Evolutionary conservation across 2,888 invertebrate species (phyloP), one percentile per base, ranked within the genome.

Genomic region (Lepidonotus clava): DNA sequence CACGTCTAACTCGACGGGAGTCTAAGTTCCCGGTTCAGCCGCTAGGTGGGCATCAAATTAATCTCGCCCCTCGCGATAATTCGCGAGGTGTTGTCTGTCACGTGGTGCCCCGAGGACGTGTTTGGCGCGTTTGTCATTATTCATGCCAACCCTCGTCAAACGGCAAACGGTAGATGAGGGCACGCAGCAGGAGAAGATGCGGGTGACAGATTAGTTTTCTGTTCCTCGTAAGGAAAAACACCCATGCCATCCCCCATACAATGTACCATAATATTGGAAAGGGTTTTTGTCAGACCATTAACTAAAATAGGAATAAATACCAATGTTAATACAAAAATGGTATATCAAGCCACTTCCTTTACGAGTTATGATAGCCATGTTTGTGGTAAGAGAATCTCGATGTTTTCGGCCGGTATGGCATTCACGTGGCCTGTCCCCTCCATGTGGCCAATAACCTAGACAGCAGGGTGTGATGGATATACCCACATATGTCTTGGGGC

Each of bases 21-120:
- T 24, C 61, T 61, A 61, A 61, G n/a, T 6, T 32, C 61, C 28
- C 21, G 61, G 53, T 53, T 4, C 53, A 61, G n/a, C 24, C 61
- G 61, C 61, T 61, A 61, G 61, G 28, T 18, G 61, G 61, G 28
- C 61, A 61, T 32, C 61, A 32, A 61, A 61, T 61, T 61, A 28
- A 61, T 61, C 61, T 61, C 61, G 61, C 61, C 28, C 61, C 24
- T 14, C n/a, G 24, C 61, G 61, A 61, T 61, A 61, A 61, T 61
- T 61, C 61, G 61, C 61, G 61, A 61, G 61, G 61, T 61, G 61
- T 24, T 4, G 61, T 61, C 61, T 61, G 61, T 61, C 61, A 61
- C 61, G 61, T 61, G 61, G 24, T 61, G 61, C 61, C 56, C 61
- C 28, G 61, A 61, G 61, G 61, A 28, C 61, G 24, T 61, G 24